These are phyloP conservation scores for Lithophane socia DNA, from an alignment of 2,888 invertebrate species.

Conservation along the genomic window DNA sequence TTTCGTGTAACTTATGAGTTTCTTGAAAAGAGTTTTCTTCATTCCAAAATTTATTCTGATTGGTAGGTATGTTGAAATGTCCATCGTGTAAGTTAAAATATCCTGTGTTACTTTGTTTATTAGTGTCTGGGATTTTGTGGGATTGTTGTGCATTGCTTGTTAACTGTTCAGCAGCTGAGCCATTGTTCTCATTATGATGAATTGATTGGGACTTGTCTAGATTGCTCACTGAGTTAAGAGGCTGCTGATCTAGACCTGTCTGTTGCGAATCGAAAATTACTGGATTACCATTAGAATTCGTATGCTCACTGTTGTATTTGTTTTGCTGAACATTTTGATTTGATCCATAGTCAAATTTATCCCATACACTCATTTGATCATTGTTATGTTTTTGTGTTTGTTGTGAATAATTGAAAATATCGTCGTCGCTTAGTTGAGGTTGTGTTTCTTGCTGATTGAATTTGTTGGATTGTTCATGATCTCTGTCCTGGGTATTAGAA, in stretches of 20 bases:
- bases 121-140: conserved; percentile 11
- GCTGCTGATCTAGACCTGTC: conserved; percentile 9
- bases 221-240: conserved; percentile 7
- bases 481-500: background rate
- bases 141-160: conserved; percentile 21
- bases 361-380: conserved; percentile 45
- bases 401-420: conserved; percentile 22
- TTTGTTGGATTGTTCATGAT: conserved; percentile 25
- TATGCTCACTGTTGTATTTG: conserved; percentile 23
- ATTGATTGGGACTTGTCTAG: conserved; percentile 20
- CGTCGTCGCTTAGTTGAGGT: conserved; percentile 12
- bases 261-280: conserved; percentile 19
- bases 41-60: conserved; percentile 21
- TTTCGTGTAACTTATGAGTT: conserved; percentile 26
- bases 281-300: conserved; percentile 7
- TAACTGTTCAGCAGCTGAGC: conserved; percentile 12
- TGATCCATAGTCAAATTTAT: conserved; percentile 44
- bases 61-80: conserved; percentile 12
- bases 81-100: conserved; percentile 17
- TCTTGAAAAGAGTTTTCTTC: conserved; percentile 32
- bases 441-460: conserved; percentile 42
- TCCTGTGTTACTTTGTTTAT: conserved; percentile 30
- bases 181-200: conserved; percentile 16
- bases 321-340: conserved; percentile 28
- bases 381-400: conserved; percentile 19